Evolutionary conservation across 2,113 vertebrate species (phyloP).

Genomic region (Syngnathus typhle): DNA sequence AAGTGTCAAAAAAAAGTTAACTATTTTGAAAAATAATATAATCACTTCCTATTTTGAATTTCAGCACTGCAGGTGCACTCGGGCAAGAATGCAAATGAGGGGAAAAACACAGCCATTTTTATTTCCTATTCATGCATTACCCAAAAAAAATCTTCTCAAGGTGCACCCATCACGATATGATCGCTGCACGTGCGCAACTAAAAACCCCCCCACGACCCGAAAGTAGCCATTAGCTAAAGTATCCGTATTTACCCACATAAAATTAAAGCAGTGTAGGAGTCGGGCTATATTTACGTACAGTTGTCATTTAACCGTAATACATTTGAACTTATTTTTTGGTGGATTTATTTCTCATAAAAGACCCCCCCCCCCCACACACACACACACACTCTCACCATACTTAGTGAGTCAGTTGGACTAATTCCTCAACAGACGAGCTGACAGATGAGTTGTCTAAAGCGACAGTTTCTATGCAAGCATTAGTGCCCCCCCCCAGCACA

Average conservation of each 20-base stretch:
- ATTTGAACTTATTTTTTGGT: background rate
- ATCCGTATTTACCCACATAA: too few relatives aligned
- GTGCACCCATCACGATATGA: background rate
- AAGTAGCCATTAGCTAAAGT: background rate
- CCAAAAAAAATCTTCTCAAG: background rate
- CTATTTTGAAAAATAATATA: too few relatives aligned
- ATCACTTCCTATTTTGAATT: background rate
- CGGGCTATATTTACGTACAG: too few relatives aligned
- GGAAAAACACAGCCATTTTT: background rate
- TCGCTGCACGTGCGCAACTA: background rate
- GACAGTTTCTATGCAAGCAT: constrained; percentile 10
- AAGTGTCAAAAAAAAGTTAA: too few relatives aligned
- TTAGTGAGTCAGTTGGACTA: constrained; percentile 1
- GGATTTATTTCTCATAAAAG: background rate
- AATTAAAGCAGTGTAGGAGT: too few relatives aligned
- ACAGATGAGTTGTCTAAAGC: background rate
- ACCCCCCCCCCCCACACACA: background rate
- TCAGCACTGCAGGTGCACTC: background rate
- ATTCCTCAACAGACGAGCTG: constrained; percentile 3
- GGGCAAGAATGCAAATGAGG: background rate
- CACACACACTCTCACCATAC: background rate
- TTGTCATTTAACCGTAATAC: too few relatives aligned
- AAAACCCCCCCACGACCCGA: background rate
- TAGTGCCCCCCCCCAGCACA: background rate
- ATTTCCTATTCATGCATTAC: background rate